Conservation (phyloP, 2,797 vertebrate genomes). For the Dicrostonyx torquatus region DNA sequence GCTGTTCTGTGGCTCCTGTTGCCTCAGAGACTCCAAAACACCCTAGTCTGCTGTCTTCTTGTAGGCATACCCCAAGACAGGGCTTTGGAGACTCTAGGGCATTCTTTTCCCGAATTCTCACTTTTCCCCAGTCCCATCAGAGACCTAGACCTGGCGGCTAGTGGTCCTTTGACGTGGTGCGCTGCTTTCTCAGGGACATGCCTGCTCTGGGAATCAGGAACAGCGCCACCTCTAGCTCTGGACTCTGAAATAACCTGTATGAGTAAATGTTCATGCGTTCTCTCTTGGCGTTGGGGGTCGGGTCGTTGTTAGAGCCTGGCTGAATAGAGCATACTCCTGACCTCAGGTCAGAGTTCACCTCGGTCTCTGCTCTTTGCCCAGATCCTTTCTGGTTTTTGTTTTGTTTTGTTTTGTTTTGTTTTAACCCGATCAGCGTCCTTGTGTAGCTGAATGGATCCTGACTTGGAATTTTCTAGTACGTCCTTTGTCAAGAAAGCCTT, state of each 20-base stretch:
- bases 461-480: not conserved
- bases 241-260: constrained; percentile 13
- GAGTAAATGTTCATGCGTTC: constrained; percentile 4
- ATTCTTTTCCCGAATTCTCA: constrained; percentile 13
- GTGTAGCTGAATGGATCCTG: not conserved
- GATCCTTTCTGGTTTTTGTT: not conserved
- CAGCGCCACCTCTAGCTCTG: not conserved
- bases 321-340: not conserved
- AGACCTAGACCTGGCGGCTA: not conserved
- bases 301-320: constrained; percentile 9
- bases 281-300: not conserved
- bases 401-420: not conserved
- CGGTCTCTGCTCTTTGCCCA: not conserved
- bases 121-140: not conserved
- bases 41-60: not conserved
- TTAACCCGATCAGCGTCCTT: constrained; percentile 25
- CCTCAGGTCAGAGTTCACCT: constrained; percentile 11
- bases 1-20: constrained; percentile 17
- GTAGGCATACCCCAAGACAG: not conserved
- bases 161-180: not conserved
- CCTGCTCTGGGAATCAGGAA: constrained; percentile 25
- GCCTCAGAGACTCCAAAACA: not conserved
- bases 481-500: constrained; percentile 19
- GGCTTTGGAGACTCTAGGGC: not conserved
- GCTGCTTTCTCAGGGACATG: not conserved